Base-by-base conservation (phyloP, 1,140 invertebrate species). In the Drosophila sechellia region DNA sequence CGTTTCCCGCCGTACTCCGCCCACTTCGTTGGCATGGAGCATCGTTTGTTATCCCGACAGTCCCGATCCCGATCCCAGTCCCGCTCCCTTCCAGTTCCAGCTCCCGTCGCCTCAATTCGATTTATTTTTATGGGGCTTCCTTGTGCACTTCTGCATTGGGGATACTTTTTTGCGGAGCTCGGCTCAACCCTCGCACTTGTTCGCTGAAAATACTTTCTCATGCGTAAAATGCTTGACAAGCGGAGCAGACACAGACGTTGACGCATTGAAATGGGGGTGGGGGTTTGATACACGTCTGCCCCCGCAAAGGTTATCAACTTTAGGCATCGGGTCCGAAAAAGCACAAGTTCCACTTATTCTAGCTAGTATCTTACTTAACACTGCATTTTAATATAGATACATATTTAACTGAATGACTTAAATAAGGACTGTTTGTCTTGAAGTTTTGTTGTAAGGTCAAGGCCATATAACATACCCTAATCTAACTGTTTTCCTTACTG, bases 131-230 rank as follows among this genome's bases (percentile, higher is more conserved):
- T 77, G 79, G 85, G 63, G 61, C 68, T 81, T 79, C 60, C 65
- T 65, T 69, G 57, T 72, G 60, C 74, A 69, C 59, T 76, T 63
- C 66, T 86, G 68, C 78, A 70, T 53, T 75, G 60, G 65, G 59
- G 54, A 65, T 74, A 68, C 39, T 56, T 58, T 58, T 49, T 34
- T 61, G n/a, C 42, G 13, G 54, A 34, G 43, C 43, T 20, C 25
- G 11, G 57, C 37, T 48, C 46, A 48, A 52, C 68, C 75, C 70
- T 53, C 58, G 48, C 61, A 73, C 76, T 89, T 87, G 84, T 84
- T 89, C 89, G 58, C 84, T 89, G 84, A 77, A 89, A 89, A 89
- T 89, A 89, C 72, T 89, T 89, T 89, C 84, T 89, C 84, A 89
- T 89, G 84, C 77, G 84, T 89, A 80, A 89, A 89, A 87, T 89